phyloP scores from a whole-genome alignment of 2,888 invertebrate species.

The Microctonus aethiopoides region DNA sequence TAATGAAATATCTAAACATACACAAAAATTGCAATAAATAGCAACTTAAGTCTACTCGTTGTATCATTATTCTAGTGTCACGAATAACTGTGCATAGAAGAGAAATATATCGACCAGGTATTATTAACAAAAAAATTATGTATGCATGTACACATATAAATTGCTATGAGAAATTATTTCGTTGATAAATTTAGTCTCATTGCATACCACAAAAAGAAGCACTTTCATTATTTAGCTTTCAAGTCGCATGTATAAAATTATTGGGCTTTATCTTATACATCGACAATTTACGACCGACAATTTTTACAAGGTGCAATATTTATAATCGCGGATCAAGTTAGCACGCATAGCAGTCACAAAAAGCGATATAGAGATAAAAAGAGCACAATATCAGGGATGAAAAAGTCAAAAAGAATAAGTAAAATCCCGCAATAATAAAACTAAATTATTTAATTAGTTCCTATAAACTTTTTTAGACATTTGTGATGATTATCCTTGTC shows the following conservation, averaged over 20 bases:
- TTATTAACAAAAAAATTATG: constrained; percentile 4
- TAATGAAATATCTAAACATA: no score
- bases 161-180: not conserved
- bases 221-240: not conserved
- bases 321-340: not conserved
- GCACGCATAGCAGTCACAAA: not conserved
- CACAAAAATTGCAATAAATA: no score
- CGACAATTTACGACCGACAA: not conserved
- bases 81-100: constrained; percentile 20
- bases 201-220: not conserved
- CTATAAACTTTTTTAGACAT: not conserved
- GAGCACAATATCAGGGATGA: not conserved
- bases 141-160: not conserved
- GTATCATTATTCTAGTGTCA: constrained; percentile 26
- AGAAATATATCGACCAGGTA: constrained; percentile 27
- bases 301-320: not conserved
- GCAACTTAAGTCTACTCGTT: no score
- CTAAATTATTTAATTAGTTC: not conserved
- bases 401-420: not conserved
- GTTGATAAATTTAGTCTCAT: not conserved
- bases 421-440: not conserved
- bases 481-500: not conserved
- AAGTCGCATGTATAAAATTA: not conserved
- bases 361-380: not conserved
- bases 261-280: not conserved